These are phyloP conservation scores for Halesus radiatus DNA, from an alignment of 1,140 invertebrate genomes.

Conservation along the genomic window DNA sequence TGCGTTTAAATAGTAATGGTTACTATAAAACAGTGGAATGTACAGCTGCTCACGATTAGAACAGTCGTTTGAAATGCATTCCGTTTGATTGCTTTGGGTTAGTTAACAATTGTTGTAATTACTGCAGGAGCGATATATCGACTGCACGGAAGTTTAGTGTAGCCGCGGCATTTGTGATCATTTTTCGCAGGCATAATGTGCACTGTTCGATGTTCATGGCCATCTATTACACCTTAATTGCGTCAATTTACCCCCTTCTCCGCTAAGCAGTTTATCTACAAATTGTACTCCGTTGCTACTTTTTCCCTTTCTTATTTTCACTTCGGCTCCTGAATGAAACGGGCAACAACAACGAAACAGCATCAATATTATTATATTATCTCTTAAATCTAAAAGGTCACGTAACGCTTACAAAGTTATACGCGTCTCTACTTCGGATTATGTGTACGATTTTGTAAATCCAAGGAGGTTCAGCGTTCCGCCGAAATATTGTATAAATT, in stretches of 20 bases:
- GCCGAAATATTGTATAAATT: no score
- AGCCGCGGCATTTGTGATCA: background rate
- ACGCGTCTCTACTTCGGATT: no score
- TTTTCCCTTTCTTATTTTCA: no score
- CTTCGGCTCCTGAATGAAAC: no score
- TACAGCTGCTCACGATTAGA: background rate
- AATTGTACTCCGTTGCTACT: no score
- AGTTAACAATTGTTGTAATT: constrained; percentile 26
- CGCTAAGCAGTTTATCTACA: background rate
- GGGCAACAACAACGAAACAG: no score
- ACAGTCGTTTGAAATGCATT: constrained; percentile 21
- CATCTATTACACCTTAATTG: background rate
- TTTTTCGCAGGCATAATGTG: background rate
- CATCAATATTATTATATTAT: no score
- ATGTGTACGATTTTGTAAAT: no score
- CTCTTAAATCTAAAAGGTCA: no score
- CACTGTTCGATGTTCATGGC: background rate
- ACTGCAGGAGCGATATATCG: constrained; percentile 1
- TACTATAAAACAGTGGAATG: background rate
- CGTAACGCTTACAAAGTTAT: no score
- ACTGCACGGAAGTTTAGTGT: background rate
- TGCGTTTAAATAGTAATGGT: no score
- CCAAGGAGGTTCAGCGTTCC: no score
- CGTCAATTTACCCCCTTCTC: background rate
- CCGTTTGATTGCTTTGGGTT: constrained; percentile 29